Conservation (phyloP, 1,140 invertebrate genomes). For the Cotesia chilonis region DNA sequence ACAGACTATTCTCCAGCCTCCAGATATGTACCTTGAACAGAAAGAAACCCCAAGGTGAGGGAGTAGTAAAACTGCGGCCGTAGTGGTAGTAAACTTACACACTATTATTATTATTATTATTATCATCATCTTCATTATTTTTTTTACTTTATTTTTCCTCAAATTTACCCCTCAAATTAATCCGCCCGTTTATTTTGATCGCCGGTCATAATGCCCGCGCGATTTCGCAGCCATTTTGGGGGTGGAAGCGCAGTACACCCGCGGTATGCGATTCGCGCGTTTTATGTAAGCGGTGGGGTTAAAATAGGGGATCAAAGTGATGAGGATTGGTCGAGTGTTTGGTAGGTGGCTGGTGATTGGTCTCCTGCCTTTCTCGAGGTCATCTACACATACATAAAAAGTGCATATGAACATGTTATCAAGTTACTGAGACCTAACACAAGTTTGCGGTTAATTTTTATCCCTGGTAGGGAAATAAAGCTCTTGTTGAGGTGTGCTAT, state of each 20-base stretch:
- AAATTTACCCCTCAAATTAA: conserved; percentile 56
- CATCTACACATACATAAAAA: too few relatives aligned
- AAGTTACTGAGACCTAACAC: too few relatives aligned
- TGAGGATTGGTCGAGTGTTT: conserved; percentile 12
- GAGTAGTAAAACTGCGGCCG: background rate
- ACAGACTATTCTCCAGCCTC: background rate
- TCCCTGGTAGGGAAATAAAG: background rate
- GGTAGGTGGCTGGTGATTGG: background rate
- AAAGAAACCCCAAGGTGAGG: conserved; percentile 10
- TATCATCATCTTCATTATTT: background rate
- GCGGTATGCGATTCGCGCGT: conserved; percentile 38
- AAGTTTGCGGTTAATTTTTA: conserved; percentile 2
- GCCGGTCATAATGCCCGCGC: conserved; percentile 57
- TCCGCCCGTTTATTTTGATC: conserved; percentile 65
- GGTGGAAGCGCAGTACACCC: conserved; percentile 53
- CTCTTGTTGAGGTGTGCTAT: conserved; percentile 9
- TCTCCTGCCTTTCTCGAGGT: background rate
- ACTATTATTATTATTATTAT: background rate
- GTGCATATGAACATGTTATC: too few relatives aligned
- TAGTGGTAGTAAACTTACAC: background rate
- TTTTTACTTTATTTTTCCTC: conserved; percentile 4
- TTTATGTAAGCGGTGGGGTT: conserved; percentile 18
- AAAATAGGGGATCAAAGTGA: conserved; percentile 14
- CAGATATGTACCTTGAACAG: background rate
- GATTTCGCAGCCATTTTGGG: conserved; percentile 66